Evolutionary conservation across 2,797 vertebrate genomes (phyloP).

Genomic region (Peromyscus nudipes): DNA sequence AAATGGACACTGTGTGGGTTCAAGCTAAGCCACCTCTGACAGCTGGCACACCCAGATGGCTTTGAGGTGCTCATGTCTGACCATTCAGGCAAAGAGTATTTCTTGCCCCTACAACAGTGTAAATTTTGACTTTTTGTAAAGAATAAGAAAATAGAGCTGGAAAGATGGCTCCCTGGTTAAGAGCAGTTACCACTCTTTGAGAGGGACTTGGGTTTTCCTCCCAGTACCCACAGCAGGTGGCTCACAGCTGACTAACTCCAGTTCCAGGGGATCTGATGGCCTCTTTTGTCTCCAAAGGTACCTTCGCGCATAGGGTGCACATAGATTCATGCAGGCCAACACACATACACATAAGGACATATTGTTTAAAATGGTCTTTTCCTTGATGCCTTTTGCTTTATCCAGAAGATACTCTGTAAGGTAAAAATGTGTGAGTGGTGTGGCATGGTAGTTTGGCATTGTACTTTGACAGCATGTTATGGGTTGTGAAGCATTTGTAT

Average conservation of each 20-base stretch:
- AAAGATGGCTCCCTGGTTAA: background rate
- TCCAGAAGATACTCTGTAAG: background rate
- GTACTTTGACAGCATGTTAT: background rate
- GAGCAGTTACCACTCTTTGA: background rate
- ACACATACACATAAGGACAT: background rate
- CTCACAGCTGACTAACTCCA: background rate
- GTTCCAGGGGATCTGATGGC: background rate
- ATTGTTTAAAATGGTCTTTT: constrained; percentile 41
- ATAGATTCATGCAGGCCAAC: background rate
- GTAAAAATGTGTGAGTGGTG: background rate
- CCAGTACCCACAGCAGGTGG: no score
- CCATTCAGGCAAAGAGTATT: background rate
- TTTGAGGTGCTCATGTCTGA: background rate
- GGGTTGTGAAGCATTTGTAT: background rate
- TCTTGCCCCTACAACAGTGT: background rate
- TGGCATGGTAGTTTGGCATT: background rate
- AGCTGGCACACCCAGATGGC: background rate
- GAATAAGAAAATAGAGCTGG: background rate
- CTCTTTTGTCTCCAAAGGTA: background rate
- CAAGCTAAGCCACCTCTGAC: background rate
- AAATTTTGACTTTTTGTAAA: constrained; percentile 41
- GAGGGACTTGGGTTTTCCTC: background rate
- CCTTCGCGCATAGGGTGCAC: background rate
- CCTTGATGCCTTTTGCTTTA: background rate
- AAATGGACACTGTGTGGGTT: background rate